A percentile compares a stretch with the other conserved stretches of the same genome.
These are phyloP conservation scores for Drosophila sordidula DNA, from an alignment of 2,888 invertebrate genomes.

Conservation along the genomic window DNA sequence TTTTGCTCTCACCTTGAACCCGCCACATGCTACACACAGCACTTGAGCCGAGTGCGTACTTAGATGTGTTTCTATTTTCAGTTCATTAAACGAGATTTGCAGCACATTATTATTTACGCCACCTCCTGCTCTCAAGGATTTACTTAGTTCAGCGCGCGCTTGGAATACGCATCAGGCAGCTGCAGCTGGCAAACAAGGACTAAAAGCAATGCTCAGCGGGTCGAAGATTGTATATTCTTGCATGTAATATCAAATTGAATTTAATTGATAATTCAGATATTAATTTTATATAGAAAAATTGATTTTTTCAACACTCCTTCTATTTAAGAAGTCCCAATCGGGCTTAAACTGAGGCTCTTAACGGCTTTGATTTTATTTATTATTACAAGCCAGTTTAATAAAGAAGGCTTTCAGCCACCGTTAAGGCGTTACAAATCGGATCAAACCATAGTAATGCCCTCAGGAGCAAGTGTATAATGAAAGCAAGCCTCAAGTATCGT, in stretches of 20 bases:
- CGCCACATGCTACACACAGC: constrained; percentile 31
- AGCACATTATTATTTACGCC: constrained; percentile 64
- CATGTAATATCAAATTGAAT: too few relatives aligned
- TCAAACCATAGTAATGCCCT: not conserved
- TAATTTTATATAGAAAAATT: too few relatives aligned
- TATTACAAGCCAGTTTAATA: too few relatives aligned
- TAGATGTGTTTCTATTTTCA: constrained; percentile 59
- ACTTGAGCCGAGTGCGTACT: constrained; percentile 17
- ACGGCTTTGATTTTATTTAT: too few relatives aligned
- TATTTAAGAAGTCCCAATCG: too few relatives aligned
- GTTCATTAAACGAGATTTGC: constrained; percentile 73
- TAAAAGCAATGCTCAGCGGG: not conserved
- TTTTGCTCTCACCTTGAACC: constrained; percentile 50
- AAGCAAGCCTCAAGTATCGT: constrained; percentile 13
- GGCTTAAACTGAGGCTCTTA: too few relatives aligned
- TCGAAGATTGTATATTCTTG: constrained; percentile 12
- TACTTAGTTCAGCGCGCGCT: constrained; percentile 20
- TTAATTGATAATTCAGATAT: too few relatives aligned
- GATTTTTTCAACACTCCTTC: too few relatives aligned
- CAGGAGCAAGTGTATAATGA: constrained; percentile 14
- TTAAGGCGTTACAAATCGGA: not conserved
- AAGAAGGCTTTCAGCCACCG: too few relatives aligned
- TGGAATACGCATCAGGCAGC: constrained; percentile 12
- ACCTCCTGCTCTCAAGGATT: constrained; percentile 47
- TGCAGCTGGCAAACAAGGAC: constrained; percentile 15